Base-by-base conservation (phyloP, 2,888 invertebrate genomes). In the Metalampra italica region DNA sequence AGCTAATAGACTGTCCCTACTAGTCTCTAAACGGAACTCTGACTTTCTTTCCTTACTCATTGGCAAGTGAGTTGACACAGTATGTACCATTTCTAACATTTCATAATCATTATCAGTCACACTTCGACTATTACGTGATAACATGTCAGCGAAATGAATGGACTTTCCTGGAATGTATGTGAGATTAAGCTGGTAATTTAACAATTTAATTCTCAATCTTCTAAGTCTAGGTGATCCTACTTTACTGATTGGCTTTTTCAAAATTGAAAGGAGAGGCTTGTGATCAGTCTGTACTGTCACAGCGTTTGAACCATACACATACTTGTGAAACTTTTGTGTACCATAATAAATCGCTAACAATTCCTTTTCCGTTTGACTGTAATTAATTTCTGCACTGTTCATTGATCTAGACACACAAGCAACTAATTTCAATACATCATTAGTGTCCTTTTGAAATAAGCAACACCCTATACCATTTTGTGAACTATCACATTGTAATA, bases 401-500 rank as follows among this genome's bases (percentile, higher is more conserved):
- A 51, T 51, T n/a, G 45, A 45, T 11, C 47, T 37, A 8, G 47
- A 50, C 5, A 34, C 43, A 44, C 50, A 50, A 9, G 46, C 46
- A 30, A 50, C 42, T 37, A 50, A 41, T 37, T 36, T 45, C 12
- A 43, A 29, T 0, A 50, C 36, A 9, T 38, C 12, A 22, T 50
- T 45, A 7, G 15, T 22, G 13, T 45, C 50, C 7, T 46, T 14
- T 43, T 50, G 50, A 38, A 50, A 50, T 32, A 50, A 9, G 32
- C 45, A 50, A 14, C 43, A 37, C 15, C 50, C 50, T 12, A 50
- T 9, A 1, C 50, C 50, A 46, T 46, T 46, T 15, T 46, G 11
- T 7, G 50, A 46, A 11, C 51, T 52, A 49, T 47, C 47, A 51
- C 47, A 55, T 43, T 40, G 51, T 40, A 55, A 51, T 41, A 45